Evolutionary conservation across 2,888 invertebrate species (phyloP).

Genomic region (Epicampocera succincta): DNA sequence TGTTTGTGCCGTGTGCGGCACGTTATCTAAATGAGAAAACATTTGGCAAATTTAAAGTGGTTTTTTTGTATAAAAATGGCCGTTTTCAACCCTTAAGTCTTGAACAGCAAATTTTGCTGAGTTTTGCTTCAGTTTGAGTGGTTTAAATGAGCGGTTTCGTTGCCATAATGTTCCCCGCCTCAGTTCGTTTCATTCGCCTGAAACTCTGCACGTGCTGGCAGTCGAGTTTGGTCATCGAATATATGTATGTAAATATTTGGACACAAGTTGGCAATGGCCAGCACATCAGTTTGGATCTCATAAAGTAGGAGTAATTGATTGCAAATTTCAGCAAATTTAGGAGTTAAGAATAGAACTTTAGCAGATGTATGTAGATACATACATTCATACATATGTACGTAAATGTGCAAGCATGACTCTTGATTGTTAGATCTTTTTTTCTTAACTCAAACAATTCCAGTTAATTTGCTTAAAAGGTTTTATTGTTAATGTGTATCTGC

Average conservation of each 20-base stretch:
- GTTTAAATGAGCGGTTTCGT: conserved; percentile 2
- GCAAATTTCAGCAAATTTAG: not conserved
- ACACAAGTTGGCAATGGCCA: conserved; percentile 7
- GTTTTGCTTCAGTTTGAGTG: not conserved
- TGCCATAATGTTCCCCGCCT: conserved; percentile 25
- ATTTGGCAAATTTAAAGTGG: conserved; percentile 50
- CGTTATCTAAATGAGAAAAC: not conserved
- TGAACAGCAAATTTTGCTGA: conserved; percentile 26
- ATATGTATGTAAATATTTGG: not conserved
- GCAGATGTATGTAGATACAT: no score
- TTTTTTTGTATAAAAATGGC: conserved; percentile 76
- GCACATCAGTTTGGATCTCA: not conserved
- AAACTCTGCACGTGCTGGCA: not conserved
- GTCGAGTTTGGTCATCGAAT: no score
- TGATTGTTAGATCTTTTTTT: no score
- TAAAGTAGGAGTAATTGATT: not conserved
- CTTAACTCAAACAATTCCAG: no score
- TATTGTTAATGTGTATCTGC: no score
- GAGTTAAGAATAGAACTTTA: not conserved
- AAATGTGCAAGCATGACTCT: no score
- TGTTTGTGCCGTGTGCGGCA: not conserved
- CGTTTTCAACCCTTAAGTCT: conserved; percentile 62
- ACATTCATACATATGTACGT: no score
- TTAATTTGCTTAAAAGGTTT: no score
- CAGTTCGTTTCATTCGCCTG: not conserved